These are phyloP conservation scores for Danio albolineatus DNA, from an alignment of 2,797 vertebrate genomes.

Conservation along the genomic window DNA sequence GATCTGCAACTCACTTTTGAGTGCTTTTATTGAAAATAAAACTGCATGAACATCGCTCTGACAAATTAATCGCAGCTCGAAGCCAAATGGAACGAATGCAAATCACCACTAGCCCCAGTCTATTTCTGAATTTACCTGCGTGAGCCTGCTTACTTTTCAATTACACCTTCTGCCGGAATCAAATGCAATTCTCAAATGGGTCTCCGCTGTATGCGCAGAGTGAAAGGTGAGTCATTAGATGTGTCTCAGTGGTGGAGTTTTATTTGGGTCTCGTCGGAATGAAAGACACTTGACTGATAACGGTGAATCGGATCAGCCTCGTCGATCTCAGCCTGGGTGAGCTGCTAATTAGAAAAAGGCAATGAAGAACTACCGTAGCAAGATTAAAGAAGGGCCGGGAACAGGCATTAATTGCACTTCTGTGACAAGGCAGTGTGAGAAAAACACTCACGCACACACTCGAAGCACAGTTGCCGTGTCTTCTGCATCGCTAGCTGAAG, in stretches of 20 bases:
- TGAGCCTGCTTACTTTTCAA: slow-evolving; percentile 58
- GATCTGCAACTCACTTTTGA: neutral
- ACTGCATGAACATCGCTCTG: neutral
- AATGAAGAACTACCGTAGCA: slow-evolving; percentile 68
- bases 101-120: slow-evolving; percentile 49
- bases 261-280: slow-evolving; percentile 50
- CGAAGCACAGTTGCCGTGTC: slow-evolving; percentile 31
- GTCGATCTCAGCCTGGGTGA: slow-evolving; percentile 63
- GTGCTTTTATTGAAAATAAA: slow-evolving; percentile 11
- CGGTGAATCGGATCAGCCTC: slow-evolving; percentile 54
- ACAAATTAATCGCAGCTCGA: slow-evolving; percentile 23
- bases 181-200: slow-evolving; percentile 50
- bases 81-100: slow-evolving; percentile 18
- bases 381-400: slow-evolving; percentile 67
- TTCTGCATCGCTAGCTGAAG: slow-evolving; percentile 53
- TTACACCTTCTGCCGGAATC: slow-evolving; percentile 54
- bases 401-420: slow-evolving; percentile 66
- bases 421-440: slow-evolving; percentile 50
- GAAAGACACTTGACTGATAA: slow-evolving; percentile 63
- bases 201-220: slow-evolving; percentile 22
- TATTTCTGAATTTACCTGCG: slow-evolving; percentile 49
- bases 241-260: slow-evolving; percentile 48
- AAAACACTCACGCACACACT: slow-evolving; percentile 41
- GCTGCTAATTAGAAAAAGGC: slow-evolving; percentile 73
- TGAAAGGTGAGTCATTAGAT: slow-evolving; percentile 58